Percentiles rank a stretch among this genome's conserved stretches.
Conservation (phyloP, 30 jellyfish, hydroid and myxozoan species). For the Clytia hemisphaerica region DNA sequence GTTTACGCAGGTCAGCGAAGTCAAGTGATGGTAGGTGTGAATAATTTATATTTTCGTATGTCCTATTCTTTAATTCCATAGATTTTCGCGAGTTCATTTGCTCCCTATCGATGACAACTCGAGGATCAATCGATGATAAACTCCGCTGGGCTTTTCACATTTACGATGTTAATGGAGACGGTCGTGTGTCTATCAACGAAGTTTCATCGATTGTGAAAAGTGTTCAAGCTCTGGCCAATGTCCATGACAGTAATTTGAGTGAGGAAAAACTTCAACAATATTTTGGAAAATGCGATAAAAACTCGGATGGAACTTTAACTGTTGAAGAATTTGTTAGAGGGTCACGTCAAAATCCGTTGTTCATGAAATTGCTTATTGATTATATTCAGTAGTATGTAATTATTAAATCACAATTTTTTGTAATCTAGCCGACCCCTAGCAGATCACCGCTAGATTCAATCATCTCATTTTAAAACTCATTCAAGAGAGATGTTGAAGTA, state of each 20-base stretch:
- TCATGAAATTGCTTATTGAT: slow-evolving; percentile 68
- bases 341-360: slow-evolving; percentile 49
- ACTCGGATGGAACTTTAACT: slow-evolving; percentile 68
- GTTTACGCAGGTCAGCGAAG: too few relatives aligned
- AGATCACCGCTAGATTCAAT: too few relatives aligned
- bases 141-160: slow-evolving; percentile 77
- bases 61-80: neutral
- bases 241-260: slow-evolving; percentile 48
- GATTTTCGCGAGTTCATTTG: slow-evolving; percentile 85
- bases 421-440: too few relatives aligned
- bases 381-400: slow-evolving; percentile 38
- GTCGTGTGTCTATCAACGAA: slow-evolving; percentile 64
- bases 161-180: slow-evolving; percentile 87
- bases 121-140: slow-evolving; percentile 76
- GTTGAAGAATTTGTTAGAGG: slow-evolving; percentile 76
- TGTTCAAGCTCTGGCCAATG: slow-evolving; percentile 57
- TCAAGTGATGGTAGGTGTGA: too few relatives aligned
- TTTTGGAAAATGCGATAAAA: slow-evolving; percentile 52
- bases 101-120: slow-evolving; percentile 72
- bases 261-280: slow-evolving; percentile 48
- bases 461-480: too few relatives aligned
- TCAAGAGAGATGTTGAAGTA: too few relatives aligned
- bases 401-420: too few relatives aligned
- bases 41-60: neutral
- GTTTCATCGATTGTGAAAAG: slow-evolving; percentile 45